Base-by-base conservation (phyloP, 1,140 invertebrate species). In the Cylas formicarius region DNA sequence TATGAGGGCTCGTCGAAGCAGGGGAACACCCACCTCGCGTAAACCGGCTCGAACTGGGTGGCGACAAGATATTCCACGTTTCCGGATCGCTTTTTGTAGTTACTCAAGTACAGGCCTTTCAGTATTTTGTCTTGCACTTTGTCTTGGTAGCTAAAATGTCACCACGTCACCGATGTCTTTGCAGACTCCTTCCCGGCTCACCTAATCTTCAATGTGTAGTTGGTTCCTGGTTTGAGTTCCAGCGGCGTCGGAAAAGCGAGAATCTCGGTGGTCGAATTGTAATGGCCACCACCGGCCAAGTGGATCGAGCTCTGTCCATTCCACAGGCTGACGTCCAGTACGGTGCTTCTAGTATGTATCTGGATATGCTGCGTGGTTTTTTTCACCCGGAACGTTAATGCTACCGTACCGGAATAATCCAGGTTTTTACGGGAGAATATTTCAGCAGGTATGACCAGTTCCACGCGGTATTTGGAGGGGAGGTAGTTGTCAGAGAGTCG, bases 1-100 rank as follows among this genome's bases (percentile, higher is more conserved):
- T 90, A 74, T 1, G 77, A 75, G 0, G 88, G 87, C 54, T 95
- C 90, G 62, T 94, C 90, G 60, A 91, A 88, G 62, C 88, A 92
- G 0, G 90, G 90, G 55, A 95, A 92, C 0, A 88, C 84, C 21
- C 78, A 70, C 21, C 90, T 72, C 0, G 91, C 90, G 60, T 84
- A 77, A 1, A 82, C 81, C 1, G 89, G 79, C 58, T 91, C 81
- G 55, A 93, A 81, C 57, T 93, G 88, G 18, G 90, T 90, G 1
- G 76, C 22, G 8, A 31, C 32, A 31, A 53, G 35, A 16, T 59
- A 74, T 14, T 23, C 11, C 8, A n/a, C 19, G n/a, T 26, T 26
- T 26, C 13, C 24, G n/a, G n/a, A n/a, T n/a, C n/a, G n/a, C n/a
- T n/a, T n/a, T n/a, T n/a, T n/a, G n/a, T n/a, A n/a, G n/a, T n/a